A percentile compares a stretch with the other conserved stretches of the same genome.
Evolutionary conservation across 2,113 vertebrate species (phyloP).

Genomic region (Mus pahari): DNA sequence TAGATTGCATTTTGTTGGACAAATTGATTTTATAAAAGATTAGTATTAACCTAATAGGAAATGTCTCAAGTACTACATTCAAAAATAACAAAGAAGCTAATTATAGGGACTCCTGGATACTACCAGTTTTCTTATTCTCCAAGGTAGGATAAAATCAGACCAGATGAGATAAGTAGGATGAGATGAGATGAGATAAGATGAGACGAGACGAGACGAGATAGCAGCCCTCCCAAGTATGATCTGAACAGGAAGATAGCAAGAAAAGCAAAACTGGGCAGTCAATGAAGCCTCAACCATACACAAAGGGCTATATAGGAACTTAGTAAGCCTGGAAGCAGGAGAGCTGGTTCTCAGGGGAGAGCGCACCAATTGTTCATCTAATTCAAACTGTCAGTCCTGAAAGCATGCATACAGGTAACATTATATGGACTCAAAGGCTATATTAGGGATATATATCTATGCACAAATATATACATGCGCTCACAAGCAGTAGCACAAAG

Average conservation of each 20-base stretch:
- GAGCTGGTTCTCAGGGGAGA: background rate
- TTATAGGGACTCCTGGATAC: background rate
- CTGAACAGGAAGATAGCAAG: background rate
- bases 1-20: background rate
- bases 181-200: no score
- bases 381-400: background rate
- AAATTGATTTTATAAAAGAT: constrained; percentile 29
- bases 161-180: background rate
- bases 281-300: background rate
- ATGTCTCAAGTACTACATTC: background rate
- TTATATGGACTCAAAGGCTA: background rate
- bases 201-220: background rate
- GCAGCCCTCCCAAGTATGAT: background rate
- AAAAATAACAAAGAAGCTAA: background rate
- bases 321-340: background rate
- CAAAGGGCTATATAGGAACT: background rate
- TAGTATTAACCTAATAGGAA: background rate
- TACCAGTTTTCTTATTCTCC: background rate
- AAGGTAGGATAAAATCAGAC: background rate
- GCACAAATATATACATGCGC: background rate
- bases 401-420: background rate
- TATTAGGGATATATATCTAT: background rate
- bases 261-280: background rate
- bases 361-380: no score
- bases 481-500: no score